Evolutionary conservation across 2,797 vertebrate species (phyloP).

Genomic region (Poecilia velifera): DNA sequence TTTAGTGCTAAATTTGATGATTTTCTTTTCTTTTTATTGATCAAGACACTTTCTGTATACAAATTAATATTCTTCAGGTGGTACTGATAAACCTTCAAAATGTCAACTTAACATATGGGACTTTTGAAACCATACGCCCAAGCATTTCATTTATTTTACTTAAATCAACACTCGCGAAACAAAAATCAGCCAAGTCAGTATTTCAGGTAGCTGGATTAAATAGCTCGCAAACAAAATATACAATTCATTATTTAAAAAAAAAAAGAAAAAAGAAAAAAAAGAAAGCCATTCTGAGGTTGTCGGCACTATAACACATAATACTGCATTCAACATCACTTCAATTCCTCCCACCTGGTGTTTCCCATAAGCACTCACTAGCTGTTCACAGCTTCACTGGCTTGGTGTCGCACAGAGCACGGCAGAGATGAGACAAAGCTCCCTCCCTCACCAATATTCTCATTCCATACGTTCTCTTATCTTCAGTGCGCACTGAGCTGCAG

Average conservation of each 20-base stretch:
- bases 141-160: background rate
- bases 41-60: background rate
- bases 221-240: slow-evolving; percentile 28
- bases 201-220: slow-evolving; percentile 19
- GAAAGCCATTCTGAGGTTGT: slow-evolving; percentile 34
- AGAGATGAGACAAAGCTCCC: slow-evolving; percentile 56
- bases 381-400: slow-evolving; percentile 42
- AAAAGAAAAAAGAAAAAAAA: slow-evolving; percentile 1
- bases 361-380: slow-evolving; percentile 29
- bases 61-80: slow-evolving; percentile 13
- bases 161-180: background rate
- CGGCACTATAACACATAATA: slow-evolving; percentile 5
- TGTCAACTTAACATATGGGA: background rate
- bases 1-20: slow-evolving; percentile 10
- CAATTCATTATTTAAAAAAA: slow-evolving; percentile 6
- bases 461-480: slow-evolving; percentile 46
- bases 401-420: slow-evolving; percentile 40
- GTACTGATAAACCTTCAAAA: background rate
- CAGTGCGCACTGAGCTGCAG: slow-evolving; percentile 27
- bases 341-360: slow-evolving; percentile 51
- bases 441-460: slow-evolving; percentile 37
- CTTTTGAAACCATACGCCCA: background rate
- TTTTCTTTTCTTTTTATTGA: slow-evolving; percentile 23
- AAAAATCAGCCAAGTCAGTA: slow-evolving; percentile 7
- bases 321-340: slow-evolving; percentile 33